Conservation (phyloP, 2,797 vertebrate genomes). For the Sebastiscus albofasciatus region DNA sequence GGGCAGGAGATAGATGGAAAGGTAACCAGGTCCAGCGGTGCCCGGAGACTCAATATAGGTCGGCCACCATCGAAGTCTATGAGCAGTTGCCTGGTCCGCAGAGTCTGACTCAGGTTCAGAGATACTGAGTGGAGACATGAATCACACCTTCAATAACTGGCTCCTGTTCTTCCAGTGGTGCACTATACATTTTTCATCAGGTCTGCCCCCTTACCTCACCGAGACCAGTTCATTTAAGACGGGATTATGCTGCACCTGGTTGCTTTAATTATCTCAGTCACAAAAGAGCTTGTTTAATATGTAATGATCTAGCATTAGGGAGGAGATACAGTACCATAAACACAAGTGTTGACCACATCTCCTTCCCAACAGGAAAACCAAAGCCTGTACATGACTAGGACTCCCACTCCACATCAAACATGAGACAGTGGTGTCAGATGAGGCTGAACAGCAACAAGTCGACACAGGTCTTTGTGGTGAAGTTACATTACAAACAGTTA, state of each 20-base stretch:
- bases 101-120: constrained; percentile 49
- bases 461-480: not conserved
- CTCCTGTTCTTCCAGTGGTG: not conserved
- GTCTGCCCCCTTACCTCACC: not conserved
- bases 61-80: constrained; percentile 69
- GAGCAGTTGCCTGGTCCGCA: constrained; percentile 78
- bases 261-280: constrained; percentile 10
- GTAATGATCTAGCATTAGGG: constrained; percentile 10
- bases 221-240: constrained; percentile 3
- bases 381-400: not conserved
- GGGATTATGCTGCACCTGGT: constrained; percentile 14
- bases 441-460: not conserved
- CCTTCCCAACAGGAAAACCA: not conserved
- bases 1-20: constrained; percentile 66
- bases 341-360: not conserved
- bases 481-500: not conserved
- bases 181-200: constrained; percentile 23
- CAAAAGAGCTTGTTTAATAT: constrained; percentile 44
- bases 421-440: not conserved
- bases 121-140: constrained; percentile 72
- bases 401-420: not conserved
- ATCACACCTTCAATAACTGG: constrained; percentile 2
- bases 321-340: not conserved
- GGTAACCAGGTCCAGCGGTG: constrained; percentile 82
- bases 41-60: constrained; percentile 77